Evolutionary conservation across 2,888 invertebrate species (phyloP), one percentile per base, ranked within the genome.

Genomic region (Pristionchus arcanus): DNA sequence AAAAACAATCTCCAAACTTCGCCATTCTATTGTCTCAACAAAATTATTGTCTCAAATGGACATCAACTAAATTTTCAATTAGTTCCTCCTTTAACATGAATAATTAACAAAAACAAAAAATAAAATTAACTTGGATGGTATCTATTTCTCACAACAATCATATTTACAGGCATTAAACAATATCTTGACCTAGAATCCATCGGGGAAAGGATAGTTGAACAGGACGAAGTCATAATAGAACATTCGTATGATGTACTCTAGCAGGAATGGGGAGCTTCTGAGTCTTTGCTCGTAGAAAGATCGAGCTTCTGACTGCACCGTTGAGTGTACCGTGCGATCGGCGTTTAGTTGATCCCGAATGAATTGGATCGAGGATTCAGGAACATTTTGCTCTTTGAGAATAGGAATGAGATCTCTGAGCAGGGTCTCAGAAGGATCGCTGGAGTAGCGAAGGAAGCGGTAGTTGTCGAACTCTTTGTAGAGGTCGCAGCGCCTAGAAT

Each of bases 191-290:
- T 89, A 77, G 89, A 89, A 89, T 7, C 89, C 89, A 5, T 89
- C 83, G 0, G 89, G 89, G 31, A 89, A 89, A 1, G 81, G 89
- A n/a, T 89, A 89, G 5, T 89, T 81, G n/a, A 89, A 49, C 21
- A 89, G 90, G 63, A 90, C 89, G 74, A 92, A 94, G 89, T 94
- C 94, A 90, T 92, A 91, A 90, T 94, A 94, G 90, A 93, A 94
- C 93, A 94, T 94, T 84, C 92, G 90, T 19, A 94, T 92, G 63
- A 94, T 91, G 88, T 92, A 94, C 91, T 94, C 94, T 92, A 94
- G 93, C 42, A 94, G 91, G 87, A 94, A 94, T 28, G 94, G 92
- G 7, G 81, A 87, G 31, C 0, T 53, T 49, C 81, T 25, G 11
- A 87, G 19, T 63, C 93, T 90, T 25, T 91, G 68, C 90, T 93